phyloP scores from a whole-genome alignment of 2,888 invertebrate genomes.

The Dryocosmus kuriphilus region DNA sequence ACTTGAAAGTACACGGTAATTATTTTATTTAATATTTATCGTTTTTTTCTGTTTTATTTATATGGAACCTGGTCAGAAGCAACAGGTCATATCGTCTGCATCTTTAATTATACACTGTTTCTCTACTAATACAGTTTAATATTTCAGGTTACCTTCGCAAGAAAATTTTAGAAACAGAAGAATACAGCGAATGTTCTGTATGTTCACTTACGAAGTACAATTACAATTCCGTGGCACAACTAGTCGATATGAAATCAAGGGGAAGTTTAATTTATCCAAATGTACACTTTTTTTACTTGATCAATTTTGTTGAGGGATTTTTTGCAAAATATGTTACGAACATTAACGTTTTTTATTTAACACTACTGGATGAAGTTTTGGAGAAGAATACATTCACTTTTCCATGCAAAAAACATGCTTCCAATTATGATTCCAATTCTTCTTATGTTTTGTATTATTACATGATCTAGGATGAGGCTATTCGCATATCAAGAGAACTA shows the following conservation, averaged over 20 bases:
- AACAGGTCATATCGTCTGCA: too few relatives aligned
- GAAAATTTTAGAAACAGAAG: conserved; percentile 34
- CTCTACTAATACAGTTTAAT: background rate
- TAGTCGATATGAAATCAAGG: too few relatives aligned
- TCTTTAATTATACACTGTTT: too few relatives aligned
- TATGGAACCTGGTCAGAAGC: too few relatives aligned
- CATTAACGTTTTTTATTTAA: conserved; percentile 43
- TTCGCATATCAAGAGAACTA: conserved; percentile 41
- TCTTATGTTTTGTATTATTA: conserved; percentile 51
- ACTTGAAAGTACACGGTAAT: too few relatives aligned
- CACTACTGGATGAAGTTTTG: conserved; percentile 51
- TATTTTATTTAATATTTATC: too few relatives aligned
- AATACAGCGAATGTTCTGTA: background rate
- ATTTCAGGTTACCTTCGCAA: conserved; percentile 47
- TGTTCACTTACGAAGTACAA: conserved; percentile 34
- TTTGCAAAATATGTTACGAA: conserved; percentile 40
- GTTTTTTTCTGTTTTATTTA: too few relatives aligned
- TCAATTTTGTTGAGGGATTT: too few relatives aligned
- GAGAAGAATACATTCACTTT: too few relatives aligned
- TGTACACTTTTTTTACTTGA: too few relatives aligned
- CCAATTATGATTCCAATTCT: conserved; percentile 46
- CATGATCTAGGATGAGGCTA: conserved; percentile 51
- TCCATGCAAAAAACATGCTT: conserved; percentile 49
- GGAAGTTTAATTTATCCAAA: too few relatives aligned
- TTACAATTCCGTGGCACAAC: too few relatives aligned